These are phyloP conservation scores for Bolborhynchus lineola DNA, from an alignment of 2,113 vertebrate species.

Conservation along the genomic window DNA sequence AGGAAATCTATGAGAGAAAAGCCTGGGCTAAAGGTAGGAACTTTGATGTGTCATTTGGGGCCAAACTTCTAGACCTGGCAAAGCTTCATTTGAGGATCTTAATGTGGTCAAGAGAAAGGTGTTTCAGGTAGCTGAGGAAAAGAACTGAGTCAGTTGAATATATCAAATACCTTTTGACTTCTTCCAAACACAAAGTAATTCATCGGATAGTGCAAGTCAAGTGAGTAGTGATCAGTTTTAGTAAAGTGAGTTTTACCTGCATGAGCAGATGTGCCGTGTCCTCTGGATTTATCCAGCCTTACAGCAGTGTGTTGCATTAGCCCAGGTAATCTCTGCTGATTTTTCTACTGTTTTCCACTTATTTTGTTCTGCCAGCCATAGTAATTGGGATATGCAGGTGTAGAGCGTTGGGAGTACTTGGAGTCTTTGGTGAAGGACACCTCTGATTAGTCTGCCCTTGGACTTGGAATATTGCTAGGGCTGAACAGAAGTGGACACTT, in stretches of 20 bases:
- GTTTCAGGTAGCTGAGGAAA: neutral
- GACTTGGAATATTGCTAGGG: neutral
- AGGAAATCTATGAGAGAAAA: slow-evolving; percentile 75
- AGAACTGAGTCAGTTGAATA: neutral
- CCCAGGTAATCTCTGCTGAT: neutral
- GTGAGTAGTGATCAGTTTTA: neutral
- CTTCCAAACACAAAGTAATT: neutral
- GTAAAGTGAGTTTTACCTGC: neutral
- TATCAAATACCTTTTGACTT: neutral
- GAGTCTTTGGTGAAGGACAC: neutral
- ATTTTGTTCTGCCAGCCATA: neutral
- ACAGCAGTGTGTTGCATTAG: neutral
- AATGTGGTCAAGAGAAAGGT: neutral
- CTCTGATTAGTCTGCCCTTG: neutral
- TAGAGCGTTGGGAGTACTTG: neutral
- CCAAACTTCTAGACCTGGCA: neutral
- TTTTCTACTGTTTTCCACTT: neutral
- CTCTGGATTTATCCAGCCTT: neutral
- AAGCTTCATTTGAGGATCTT: neutral
- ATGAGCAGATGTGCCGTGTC: neutral
- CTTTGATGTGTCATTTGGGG: neutral
- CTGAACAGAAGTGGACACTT: neutral
- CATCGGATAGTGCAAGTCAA: neutral
- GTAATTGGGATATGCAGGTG: neutral
- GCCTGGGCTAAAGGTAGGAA: slow-evolving; percentile 75